Base-by-base conservation (phyloP, 2,888 invertebrate species). In the Drosophila longiperda region DNA sequence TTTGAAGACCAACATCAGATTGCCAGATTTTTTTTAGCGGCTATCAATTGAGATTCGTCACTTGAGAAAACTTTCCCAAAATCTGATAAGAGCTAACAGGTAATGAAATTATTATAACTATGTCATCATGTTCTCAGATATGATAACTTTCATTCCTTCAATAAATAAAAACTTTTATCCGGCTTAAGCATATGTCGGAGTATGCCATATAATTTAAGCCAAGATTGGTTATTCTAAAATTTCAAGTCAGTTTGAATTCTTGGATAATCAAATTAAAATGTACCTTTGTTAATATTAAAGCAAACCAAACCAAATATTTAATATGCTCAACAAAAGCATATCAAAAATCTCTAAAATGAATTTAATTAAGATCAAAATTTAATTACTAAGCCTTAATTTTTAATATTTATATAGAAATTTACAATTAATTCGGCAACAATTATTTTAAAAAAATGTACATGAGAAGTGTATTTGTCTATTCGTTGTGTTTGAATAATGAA, bases 61-160 rank as follows among this genome's bases (percentile, higher is more conserved):
- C 64, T 61, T 60, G 36, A 58, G 57, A 65, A 58, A 69, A 59
- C 40, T 67, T 72, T 71, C 64, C 60, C 60, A 54, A 69, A 55
- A 53, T 64, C 59, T 42, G 48, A 69, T 66, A 59, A 69, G 26
- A 42, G 26, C n/a, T 7, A 65, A 32, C 36, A 65, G 20, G 42
- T 54, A 59, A 62, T 59, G 48, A 59, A 54, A 36, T 36, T 55
- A 59, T 66, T 49, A 60, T 58, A 64, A 61, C 65, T 53, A 65
- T 57, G 53, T 61, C 53, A 66, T 61, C 52, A 57, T 52, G n/a
- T 61, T 61, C 20, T 55, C 52, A 63, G 55, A 60, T 33, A 59
- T 58, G 45, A 49, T 50, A 45, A 32, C 17, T 55, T 55, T 63
- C 32, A 29, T 52, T n/a, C 45, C 29, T 49, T 29, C 40, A 12